Evolutionary conservation across 92 coral and sea anemone species (phyloP).

Genomic region (Scolanthus callimorphus): DNA sequence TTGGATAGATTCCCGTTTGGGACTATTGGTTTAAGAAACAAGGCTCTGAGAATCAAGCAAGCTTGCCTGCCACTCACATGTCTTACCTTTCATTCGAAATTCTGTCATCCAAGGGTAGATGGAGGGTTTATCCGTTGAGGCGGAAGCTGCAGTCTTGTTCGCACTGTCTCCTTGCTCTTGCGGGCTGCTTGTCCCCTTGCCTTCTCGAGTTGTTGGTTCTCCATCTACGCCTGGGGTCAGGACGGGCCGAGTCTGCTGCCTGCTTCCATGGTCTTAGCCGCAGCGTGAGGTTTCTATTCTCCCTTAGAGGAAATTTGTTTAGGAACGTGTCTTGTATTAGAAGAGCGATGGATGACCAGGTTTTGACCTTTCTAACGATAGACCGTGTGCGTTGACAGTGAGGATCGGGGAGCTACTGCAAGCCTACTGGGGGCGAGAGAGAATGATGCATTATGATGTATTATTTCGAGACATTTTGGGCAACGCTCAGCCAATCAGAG

Average conservation of each 20-base stretch:
- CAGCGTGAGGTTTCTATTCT: neutral
- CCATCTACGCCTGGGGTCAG: neutral
- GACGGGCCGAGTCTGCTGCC: constrained; percentile 4
- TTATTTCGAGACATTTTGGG: constrained; percentile 72
- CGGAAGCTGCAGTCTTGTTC: neutral
- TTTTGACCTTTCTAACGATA: constrained; percentile 59
- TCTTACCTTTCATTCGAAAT: constrained; percentile 81
- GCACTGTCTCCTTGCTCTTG: no score
- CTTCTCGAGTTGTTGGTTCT: neutral
- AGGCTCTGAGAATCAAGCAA: no score
- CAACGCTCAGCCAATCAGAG: constrained; percentile 52
- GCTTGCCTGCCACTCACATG: no score
- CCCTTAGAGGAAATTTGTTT: neutral
- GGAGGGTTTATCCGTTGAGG: no score
- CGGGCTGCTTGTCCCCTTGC: neutral
- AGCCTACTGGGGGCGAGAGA: constrained; percentile 36
- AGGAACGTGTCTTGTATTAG: neutral
- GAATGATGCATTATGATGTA: constrained; percentile 81
- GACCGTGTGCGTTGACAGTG: constrained; percentile 42
- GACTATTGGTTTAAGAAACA: no score
- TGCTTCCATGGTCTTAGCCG: neutral
- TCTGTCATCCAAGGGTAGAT: constrained; percentile 98
- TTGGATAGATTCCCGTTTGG: no score
- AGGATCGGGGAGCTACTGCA: constrained; percentile 1
- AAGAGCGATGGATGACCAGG: constrained; percentile 21